Conservation (phyloP, 2,797 vertebrate species). For the Rhodeus uyekii region DNA sequence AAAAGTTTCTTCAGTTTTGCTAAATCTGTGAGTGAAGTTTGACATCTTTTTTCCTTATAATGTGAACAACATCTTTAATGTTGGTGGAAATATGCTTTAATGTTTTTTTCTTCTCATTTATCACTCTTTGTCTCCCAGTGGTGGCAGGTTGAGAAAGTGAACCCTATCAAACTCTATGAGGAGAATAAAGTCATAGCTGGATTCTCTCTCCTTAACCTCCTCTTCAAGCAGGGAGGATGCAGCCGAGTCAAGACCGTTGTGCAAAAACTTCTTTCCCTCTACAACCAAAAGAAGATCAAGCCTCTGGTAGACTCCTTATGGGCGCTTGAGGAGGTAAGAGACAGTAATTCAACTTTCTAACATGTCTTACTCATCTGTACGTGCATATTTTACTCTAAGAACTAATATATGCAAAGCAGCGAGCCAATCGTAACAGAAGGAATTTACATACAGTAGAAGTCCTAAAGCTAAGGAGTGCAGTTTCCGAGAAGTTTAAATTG, state of each 20-base stretch:
- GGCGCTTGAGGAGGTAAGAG: conserved; percentile 97
- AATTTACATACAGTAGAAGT: not conserved
- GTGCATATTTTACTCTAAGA: not conserved
- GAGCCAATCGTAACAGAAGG: too few species aligned
- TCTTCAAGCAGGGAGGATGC: conserved; percentile 92
- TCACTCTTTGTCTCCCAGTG: conserved; percentile 76
- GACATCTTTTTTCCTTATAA: not conserved
- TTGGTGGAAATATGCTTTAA: not conserved
- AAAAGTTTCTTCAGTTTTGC: conserved; percentile 99
- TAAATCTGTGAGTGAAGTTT: conserved; percentile 90
- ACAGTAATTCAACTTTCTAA: not conserved
- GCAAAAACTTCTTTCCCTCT: conserved; percentile 89
- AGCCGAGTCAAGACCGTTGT: conserved; percentile 83
- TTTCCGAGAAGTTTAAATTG: not conserved
- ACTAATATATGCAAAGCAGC: not conserved
- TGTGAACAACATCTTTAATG: not conserved
- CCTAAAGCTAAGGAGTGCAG: too few species aligned
- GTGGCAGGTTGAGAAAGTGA: conserved; percentile 99
- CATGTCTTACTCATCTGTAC: not conserved
- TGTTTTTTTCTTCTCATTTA: not conserved
- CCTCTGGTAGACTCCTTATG: conserved; percentile 96
- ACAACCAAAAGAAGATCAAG: conserved; percentile 91
- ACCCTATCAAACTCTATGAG: conserved; percentile 98
- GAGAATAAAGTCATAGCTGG: conserved; percentile 99
- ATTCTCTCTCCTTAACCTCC: conserved; percentile 95